These are phyloP conservation scores for Ophiothrix spiculata DNA, from an alignment of 35 echinoderm and acorn worm genomes.

Conservation along the genomic window DNA sequence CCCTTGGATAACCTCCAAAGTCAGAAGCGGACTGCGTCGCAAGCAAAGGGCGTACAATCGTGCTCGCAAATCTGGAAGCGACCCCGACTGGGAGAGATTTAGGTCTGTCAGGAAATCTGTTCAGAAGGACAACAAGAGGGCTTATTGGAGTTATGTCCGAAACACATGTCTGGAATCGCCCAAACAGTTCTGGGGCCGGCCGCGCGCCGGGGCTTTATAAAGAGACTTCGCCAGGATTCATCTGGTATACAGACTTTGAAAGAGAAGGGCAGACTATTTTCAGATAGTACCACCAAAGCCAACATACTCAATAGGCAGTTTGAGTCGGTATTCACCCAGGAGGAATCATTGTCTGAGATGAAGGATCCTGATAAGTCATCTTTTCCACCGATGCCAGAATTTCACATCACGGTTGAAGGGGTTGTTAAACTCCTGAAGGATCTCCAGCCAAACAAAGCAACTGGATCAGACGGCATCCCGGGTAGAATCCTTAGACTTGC, in stretches of 20 bases:
- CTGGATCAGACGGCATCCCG: constrained; percentile 24
- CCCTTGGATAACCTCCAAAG: background rate
- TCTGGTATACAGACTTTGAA: constrained; percentile 1
- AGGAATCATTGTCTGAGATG: background rate
- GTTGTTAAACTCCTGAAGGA: background rate
- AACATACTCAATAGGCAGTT: background rate
- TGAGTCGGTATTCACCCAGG: background rate
- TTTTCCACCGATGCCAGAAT: background rate
- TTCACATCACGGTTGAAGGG: background rate
- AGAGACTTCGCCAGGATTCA: constrained; percentile 25
- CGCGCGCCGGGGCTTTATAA: constrained; percentile 14
- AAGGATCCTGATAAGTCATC: background rate
- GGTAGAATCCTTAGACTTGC: background rate
- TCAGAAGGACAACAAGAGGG: constrained; percentile 18
- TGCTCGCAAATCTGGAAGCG: background rate
- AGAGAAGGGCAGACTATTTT: constrained; percentile 20
- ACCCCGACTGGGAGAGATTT: constrained; percentile 27
- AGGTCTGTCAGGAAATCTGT: constrained; percentile 19
- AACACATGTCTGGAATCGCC: constrained; percentile 29
- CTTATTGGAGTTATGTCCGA: constrained; percentile 20
- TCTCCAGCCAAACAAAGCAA: background rate
- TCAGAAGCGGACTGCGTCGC: background rate
- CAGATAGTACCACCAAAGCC: constrained; percentile 5
- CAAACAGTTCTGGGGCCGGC: constrained; percentile 18
- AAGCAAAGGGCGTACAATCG: background rate